Percentiles rank a stretch among this genome's conserved stretches.
These are phyloP conservation scores for Chironomus riparius DNA, from an alignment of 2,888 invertebrate genomes.

Conservation along the genomic window DNA sequence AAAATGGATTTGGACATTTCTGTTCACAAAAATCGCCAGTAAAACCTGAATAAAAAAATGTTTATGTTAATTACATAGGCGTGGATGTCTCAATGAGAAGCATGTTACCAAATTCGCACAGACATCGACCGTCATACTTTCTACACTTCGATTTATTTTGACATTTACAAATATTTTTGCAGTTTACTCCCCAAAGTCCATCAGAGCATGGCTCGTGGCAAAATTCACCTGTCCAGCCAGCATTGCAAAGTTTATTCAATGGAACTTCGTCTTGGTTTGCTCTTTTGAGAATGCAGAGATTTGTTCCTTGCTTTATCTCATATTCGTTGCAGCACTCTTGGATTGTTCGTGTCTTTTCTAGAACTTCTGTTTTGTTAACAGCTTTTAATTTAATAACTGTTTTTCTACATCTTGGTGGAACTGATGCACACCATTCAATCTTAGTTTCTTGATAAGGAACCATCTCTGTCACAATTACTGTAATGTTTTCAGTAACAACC, in stretches of 20 bases:
- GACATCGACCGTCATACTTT: slow-evolving; percentile 78
- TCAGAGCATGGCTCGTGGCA: slow-evolving; percentile 61
- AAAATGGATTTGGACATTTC: slow-evolving; percentile 86
- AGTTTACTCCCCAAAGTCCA: slow-evolving; percentile 71
- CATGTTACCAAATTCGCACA: slow-evolving; percentile 68
- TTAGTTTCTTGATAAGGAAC: slow-evolving; percentile 76
- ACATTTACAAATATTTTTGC: slow-evolving; percentile 76
- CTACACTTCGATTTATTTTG: slow-evolving; percentile 67
- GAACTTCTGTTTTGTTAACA: slow-evolving; percentile 63
- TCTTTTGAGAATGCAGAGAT: slow-evolving; percentile 67
- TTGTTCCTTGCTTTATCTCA: slow-evolving; percentile 50
- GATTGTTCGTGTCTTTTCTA: slow-evolving; percentile 63
- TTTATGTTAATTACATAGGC: slow-evolving; percentile 2
- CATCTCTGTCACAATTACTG: slow-evolving; percentile 67
- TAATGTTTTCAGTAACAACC: slow-evolving; percentile 66
- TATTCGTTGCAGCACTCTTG: slow-evolving; percentile 81
- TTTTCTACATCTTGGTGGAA: slow-evolving; percentile 79
- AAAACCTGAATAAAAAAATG: slow-evolving; percentile 30
- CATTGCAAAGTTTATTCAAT: slow-evolving; percentile 54
- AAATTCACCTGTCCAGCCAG: slow-evolving; percentile 64
- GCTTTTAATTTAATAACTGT: slow-evolving; percentile 70
- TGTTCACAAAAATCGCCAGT: slow-evolving; percentile 28
- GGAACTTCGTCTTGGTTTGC: slow-evolving; percentile 44
- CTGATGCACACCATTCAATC: slow-evolving; percentile 73
- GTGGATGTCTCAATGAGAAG: slow-evolving; percentile 32